Base-by-base conservation (phyloP, 2,888 invertebrate species). In the Scaptomyza polygonia region DNA sequence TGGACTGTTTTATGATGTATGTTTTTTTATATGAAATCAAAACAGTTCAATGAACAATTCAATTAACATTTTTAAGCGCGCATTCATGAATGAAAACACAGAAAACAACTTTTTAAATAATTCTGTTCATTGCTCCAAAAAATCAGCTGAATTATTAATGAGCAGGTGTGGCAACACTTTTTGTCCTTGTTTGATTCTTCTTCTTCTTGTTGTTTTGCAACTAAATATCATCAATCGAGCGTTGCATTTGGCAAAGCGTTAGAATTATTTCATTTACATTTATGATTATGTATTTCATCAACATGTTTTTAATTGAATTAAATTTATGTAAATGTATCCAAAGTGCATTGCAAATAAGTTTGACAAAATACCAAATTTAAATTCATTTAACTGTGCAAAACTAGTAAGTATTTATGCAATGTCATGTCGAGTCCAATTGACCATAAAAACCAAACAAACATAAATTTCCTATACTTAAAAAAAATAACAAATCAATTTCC, bases 241-340 rank as follows among this genome's bases (percentile, higher is more conserved):
- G 14, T 18, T 30, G 16, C 14, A 34, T 34, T 32, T 12, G 34
- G 30, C 12, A 30, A 47, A 30, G 16, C 21, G 18, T 18, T 48
- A 12, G n/a, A 48, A 48, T 18, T 48, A 32, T 32, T n/a, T 21
- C 30, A 32, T 21, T n/a, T 32, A 5, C 32, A 32, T 21, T 48
- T 32, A 12, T 8, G 8, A 32, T 21, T 21, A 48, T 18, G 5
- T 18, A 48, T 32, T 18, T n/a, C 1, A 5, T 0, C 3, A 1
- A 1, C 1, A 0, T 8, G 14, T 39, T 16, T n/a, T 32, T 48
- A 3, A 36, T 36, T n/a, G 18, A 32, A 48, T 48, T 48, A 21
- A 32, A n/a, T n/a, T 32, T n/a, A 9, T 39, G n/a, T 48, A 21
- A 48, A 48, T 48, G 36, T 14, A 16, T 14, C 2, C 14, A 21